Base-by-base conservation (phyloP, 1,140 invertebrate species). In the Drosophila ambigua region DNA sequence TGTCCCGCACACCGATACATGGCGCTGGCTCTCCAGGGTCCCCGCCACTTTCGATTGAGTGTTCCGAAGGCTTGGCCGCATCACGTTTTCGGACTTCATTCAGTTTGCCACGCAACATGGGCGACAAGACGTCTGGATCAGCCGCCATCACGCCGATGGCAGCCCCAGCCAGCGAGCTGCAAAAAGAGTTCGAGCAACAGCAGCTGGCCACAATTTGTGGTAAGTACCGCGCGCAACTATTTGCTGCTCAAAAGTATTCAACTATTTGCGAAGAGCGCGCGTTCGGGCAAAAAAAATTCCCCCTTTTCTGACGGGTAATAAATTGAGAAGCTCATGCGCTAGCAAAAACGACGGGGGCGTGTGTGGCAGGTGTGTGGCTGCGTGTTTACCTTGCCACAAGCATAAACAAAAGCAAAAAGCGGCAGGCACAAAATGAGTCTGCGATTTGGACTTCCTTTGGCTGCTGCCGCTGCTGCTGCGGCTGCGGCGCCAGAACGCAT, bases 331-430 rank as follows among this genome's bases (percentile, higher is more conserved):
- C 53, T 51, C 28, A 43, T 50, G 26, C 49, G 44, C 41, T 6
- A 24, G 46, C 23, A 44, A 20, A n/a, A 20, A n/a, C 11, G 23
- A 1, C 16, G 16, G 15, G 57, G 67, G 16, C 31, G 3, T 35
- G 35, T 39, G 35, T 39, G 35, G 35, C 35, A 39, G 16, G 54
- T 52, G 54, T 51, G 53, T 5, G 64, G 49, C 71, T 64, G 81
- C 81, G 81, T 85, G 81, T 87, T 87, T 85, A 82, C 78, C 78
- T 85, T 85, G 62, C 83, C 82, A 41, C 81, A 87, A 53, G 50
- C 63, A 88, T 73, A 79, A 68, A 82, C 69, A 78, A 77, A 76
- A 59, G 46, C 55, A 73, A 73, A 64, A 52, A 69, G 63, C 51
- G 46, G 20, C 24, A 59, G 48, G 39, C 26, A 39, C 55, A 74